A percentile compares a stretch with the other conserved stretches of the same genome.
Evolutionary conservation across 2,888 invertebrate species (phyloP).

Genomic region (Netelia melanura): DNA sequence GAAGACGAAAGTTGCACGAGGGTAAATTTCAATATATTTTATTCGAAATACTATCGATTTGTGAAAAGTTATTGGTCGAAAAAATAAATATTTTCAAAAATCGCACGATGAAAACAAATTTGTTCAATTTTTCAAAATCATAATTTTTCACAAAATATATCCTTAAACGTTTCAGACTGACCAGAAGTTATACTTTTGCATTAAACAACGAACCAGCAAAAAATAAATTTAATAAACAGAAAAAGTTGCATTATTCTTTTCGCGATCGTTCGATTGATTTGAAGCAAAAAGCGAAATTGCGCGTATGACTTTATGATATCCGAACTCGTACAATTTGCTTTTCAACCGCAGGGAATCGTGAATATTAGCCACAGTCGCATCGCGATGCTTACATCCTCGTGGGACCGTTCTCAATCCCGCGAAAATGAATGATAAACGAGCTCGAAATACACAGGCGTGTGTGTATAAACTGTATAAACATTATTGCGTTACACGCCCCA

Average conservation of each 20-base stretch:
- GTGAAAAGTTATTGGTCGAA: neutral
- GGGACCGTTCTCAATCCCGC: neutral
- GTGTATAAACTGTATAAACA: neutral
- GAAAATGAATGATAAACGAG: conserved; percentile 20
- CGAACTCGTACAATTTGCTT: neutral
- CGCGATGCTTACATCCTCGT: neutral
- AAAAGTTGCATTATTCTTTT: neutral
- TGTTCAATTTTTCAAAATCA: too few relatives aligned
- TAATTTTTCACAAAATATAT: too few relatives aligned
- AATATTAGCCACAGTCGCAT: neutral
- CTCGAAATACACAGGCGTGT: neutral
- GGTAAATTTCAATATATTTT: neutral
- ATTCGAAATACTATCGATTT: neutral
- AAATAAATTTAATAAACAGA: neutral
- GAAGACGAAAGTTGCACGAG: neutral
- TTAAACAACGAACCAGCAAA: neutral
- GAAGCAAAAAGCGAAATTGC: neutral
- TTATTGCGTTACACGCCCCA: neutral
- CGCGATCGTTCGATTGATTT: neutral
- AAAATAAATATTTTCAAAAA: too few relatives aligned
- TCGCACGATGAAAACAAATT: too few relatives aligned
- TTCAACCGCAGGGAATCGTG: neutral
- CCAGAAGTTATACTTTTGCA: neutral
- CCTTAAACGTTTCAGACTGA: neutral
- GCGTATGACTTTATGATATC: neutral